Evolutionary conservation across 2,888 invertebrate species (phyloP), one percentile per base, ranked within the genome.

Genomic region (Apeira syringaria): DNA sequence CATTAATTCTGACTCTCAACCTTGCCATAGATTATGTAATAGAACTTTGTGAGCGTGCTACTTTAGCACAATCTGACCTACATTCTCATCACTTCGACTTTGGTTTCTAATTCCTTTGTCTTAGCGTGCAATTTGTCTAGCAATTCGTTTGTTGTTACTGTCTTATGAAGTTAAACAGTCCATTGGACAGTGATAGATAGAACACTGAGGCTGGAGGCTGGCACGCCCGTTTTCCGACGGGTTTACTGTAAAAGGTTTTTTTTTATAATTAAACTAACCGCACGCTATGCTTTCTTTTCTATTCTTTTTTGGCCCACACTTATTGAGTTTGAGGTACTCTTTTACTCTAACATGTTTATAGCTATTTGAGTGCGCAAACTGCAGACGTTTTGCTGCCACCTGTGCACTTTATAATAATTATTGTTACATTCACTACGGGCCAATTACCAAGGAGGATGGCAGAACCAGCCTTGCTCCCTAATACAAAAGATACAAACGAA

Each of bases 151-250:
- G 31, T 27, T 18, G 31, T 40, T 39, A 40, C 7, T 9, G 20
- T 28, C 30, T 35, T 46, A n/a, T 31, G 15, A 9, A 15, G 22
- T 18, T 10, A 22, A 24, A 9, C n/a, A 9, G 39, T 8, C 32
- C 35, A 40, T 40, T 24, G 35, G 62, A 60, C 62, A 42, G 47
- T 60, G 62, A 62, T 57, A 50, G 53, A 62, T 62, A 53, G 53
- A 30, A 31, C 20, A 7, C n/a, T 13, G 24, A 28, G 36, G 40
- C 27, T 28, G 36, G 46, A 50, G 55, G 43, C 24, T 33, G 20
- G 28, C n/a, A 22, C 26, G 42, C 29, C 30, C 34, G 7, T 22
- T 30, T 29, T 42, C 18, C 26, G 33, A 49, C 11, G 11, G 37
- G 33, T 47, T 48, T 26, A 17, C 11, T 34, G 20, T 28, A 30